phyloP scores from a whole-genome alignment of 2,797 vertebrate species.

The Labroides dimidiatus region DNA sequence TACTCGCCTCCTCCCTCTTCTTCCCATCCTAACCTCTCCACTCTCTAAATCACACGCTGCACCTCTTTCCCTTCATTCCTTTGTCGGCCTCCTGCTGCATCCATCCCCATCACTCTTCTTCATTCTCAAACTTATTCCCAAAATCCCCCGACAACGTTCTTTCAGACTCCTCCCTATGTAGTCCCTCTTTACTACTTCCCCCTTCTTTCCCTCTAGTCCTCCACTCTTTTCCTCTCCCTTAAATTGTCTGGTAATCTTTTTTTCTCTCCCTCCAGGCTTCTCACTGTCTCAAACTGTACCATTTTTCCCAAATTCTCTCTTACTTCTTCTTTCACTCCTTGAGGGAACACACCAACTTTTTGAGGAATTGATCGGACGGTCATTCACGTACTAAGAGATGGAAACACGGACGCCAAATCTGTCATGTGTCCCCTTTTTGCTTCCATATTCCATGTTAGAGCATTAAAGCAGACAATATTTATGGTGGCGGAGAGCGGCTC shows the following conservation, averaged over 20 bases:
- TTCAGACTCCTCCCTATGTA: conserved; percentile 39
- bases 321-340: conserved; percentile 39
- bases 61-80: conserved; percentile 33
- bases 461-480: conserved; percentile 14
- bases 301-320: conserved; percentile 29
- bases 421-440: conserved; percentile 27
- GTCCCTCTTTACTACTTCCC: conserved; percentile 28
- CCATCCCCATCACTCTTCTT: conserved; percentile 38
- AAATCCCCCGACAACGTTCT: conserved; percentile 51
- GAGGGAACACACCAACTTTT: conserved; percentile 33
- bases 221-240: conserved; percentile 42
- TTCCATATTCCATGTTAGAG: background rate
- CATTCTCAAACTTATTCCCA: conserved; percentile 59
- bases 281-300: conserved; percentile 53
- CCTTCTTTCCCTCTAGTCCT: conserved; percentile 52
- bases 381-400: conserved; percentile 39
- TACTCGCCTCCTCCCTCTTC: conserved; percentile 34
- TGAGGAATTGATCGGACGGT: conserved; percentile 44
- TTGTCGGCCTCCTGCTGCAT: conserved; percentile 50
- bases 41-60: conserved; percentile 47
- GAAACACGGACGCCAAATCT: conserved; percentile 19
- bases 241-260: conserved; percentile 65
- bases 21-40: conserved; percentile 41
- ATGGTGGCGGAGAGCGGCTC: background rate
- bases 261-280: conserved; percentile 46